Evolutionary conservation across 2,888 invertebrate species (phyloP).

Genomic region (Drosophila kambysellisi): DNA sequence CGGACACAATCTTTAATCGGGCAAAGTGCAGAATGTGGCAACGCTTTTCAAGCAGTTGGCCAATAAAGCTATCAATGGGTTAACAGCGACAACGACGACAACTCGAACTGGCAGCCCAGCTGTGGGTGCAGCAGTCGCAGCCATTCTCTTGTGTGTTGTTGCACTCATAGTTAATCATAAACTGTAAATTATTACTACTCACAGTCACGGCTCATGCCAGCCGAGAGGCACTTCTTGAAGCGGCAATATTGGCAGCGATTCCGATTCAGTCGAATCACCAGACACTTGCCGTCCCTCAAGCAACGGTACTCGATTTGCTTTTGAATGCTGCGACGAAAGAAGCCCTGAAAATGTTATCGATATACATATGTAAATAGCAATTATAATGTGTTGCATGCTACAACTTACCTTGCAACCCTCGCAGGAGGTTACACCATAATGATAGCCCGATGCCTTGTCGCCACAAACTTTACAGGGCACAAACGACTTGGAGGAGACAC

Average conservation of each 20-base stretch:
- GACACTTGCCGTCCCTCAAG: conserved; percentile 96
- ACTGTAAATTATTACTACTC: conserved; percentile 88
- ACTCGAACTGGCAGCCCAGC: conserved; percentile 6
- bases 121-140: conserved; percentile 23
- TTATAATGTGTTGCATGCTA: background rate
- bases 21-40: conserved; percentile 38
- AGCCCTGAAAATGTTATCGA: conserved; percentile 89
- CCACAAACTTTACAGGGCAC: conserved; percentile 98
- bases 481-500: conserved; percentile 93
- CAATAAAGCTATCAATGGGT: conserved; percentile 68
- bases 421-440: conserved; percentile 99
- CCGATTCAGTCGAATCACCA: conserved; percentile 96
- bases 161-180: conserved; percentile 22
- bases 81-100: conserved; percentile 19
- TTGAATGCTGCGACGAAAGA: conserved; percentile 97
- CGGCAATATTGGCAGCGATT: conserved; percentile 98
- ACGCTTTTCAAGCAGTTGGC: conserved; percentile 48
- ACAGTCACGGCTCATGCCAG: conserved; percentile 99
- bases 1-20: conserved; percentile 65
- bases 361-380: background rate
- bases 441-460: conserved; percentile 95
- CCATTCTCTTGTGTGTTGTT: conserved; percentile 36
- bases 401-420: conserved; percentile 97
- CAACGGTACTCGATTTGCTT: conserved; percentile 98
- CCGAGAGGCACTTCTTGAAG: conserved; percentile 97